These are phyloP conservation scores for Dipodomys stephensi DNA, from an alignment of 2,113 vertebrate genomes.

Conservation along the genomic window DNA sequence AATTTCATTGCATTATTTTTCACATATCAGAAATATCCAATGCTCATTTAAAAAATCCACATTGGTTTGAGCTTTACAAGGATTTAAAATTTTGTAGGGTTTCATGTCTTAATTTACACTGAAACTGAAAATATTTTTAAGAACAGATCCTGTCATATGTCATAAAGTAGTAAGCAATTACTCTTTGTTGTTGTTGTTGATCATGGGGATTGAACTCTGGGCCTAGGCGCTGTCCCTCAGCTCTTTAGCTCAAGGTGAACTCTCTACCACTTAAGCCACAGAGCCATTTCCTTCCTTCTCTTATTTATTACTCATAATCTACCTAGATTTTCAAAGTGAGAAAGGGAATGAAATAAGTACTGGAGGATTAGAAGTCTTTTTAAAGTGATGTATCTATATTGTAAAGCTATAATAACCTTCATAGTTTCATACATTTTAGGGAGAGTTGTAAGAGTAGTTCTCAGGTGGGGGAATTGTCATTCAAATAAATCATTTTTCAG, in stretches of 20 bases:
- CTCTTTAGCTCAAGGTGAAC: no score
- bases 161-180: neutral
- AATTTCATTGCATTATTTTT: no score
- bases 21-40: neutral
- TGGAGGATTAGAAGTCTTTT: conserved; percentile 21
- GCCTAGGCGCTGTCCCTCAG: no score
- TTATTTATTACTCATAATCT: conserved; percentile 8
- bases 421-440: neutral
- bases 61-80: neutral
- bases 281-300: no score
- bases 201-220: no score
- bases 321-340: conserved; percentile 16
- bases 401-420: neutral
- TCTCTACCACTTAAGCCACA: no score
- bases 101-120: conserved; percentile 49
- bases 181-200: neutral
- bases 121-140: conserved; percentile 36
- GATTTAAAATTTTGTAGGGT: neutral
- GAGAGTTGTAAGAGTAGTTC: neutral
- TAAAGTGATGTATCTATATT: neutral
- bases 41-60: neutral
- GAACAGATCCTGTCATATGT: neutral
- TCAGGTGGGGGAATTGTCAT: neutral
- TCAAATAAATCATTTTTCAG: conserved; percentile 45
- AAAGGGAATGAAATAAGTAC: neutral